A percentile compares a stretch with the other conserved stretches of the same genome.
Evolutionary conservation across 1,140 invertebrate species (phyloP).

Genomic region (Caenorhabditis brenneri): DNA sequence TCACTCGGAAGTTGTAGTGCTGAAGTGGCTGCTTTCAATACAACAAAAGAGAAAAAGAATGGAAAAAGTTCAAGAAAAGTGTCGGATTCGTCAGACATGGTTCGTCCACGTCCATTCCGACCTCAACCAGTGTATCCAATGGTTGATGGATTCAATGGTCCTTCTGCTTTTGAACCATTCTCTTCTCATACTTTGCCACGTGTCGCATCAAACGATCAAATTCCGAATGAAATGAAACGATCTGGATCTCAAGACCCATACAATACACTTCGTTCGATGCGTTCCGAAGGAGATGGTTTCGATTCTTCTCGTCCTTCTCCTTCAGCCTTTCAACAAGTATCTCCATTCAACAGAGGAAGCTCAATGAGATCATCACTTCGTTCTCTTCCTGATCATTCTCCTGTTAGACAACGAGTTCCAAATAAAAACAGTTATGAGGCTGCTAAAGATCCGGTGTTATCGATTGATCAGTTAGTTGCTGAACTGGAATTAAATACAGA

Average conservation of each 20-base stretch:
- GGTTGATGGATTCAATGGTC: constrained; percentile 38
- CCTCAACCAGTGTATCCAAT: constrained; percentile 62
- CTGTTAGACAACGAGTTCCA: constrained; percentile 30
- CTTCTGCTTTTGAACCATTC: constrained; percentile 17
- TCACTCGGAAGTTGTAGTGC: constrained; percentile 70
- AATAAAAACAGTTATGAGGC: neutral
- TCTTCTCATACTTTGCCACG: constrained; percentile 18
- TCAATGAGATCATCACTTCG: constrained; percentile 67
- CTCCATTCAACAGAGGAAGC: constrained; percentile 33
- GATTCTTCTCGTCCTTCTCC: constrained; percentile 50
- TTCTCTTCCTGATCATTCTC: constrained; percentile 60
- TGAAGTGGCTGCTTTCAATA: constrained; percentile 70
- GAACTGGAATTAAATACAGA: constrained; percentile 69
- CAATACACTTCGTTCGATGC: constrained; percentile 50
- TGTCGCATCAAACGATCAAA: constrained; percentile 14
- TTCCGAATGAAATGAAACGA: constrained; percentile 22
- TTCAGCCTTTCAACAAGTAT: constrained; percentile 51
- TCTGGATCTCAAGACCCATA: constrained; percentile 51
- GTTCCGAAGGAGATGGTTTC: constrained; percentile 28
- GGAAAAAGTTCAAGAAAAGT: constrained; percentile 5
- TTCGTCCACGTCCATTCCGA: constrained; percentile 64
- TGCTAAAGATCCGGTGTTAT: constrained; percentile 60
- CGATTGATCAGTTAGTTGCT: constrained; percentile 66
- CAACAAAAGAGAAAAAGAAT: constrained; percentile 46
- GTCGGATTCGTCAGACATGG: constrained; percentile 43